Base-by-base conservation (phyloP, 2,888 invertebrate species). In the Cylloceria caligata region DNA sequence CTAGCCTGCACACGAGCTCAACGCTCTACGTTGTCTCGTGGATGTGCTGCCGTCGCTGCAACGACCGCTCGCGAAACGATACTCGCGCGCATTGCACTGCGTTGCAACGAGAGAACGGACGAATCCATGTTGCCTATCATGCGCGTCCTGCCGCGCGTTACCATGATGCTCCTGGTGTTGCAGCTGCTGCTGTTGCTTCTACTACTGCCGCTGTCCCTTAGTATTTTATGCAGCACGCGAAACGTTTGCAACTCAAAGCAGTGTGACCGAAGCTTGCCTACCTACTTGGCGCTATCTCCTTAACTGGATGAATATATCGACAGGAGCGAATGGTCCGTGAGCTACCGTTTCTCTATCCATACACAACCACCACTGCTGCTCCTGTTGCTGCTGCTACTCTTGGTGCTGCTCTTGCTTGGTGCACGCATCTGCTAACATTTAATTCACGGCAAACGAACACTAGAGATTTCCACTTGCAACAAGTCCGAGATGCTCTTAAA, bases 1-100 rank as follows among this genome's bases (percentile, higher is more conserved):
- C 91, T 92, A 91, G 89, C 88, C 83, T 86, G 89, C 88, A 85
- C 86, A 87, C 86, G 88, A 80, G 81, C 79, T 82, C 84, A 68
- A 80, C 79, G 73, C 83, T 62, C 65, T 24, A 71, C 73, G 71
- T 76, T 74, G 34, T 82, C 69, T 68, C 67, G 74, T 73, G 60
- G 42, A 64, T 64, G 21, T 64, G 64, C 62, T 36, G 34, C 60
- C 16, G 16, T 24, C 21, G 52, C 52, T 34, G 57, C 57, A 13
- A 16, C 34, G 5, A 34, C 36, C 6, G 39, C 64, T 39, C 39
- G 64, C 64, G 24, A 39, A 64, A 64, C 64, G 24, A 42, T 19
- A 24, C 24, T 19, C 39, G 36, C 39, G 24, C 57, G 5, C 30
- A 30, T 34, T 57, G 57, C 57, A 34, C 57, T 30, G 47, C 69